Conservation (phyloP, 2,888 invertebrate genomes). For the Drosophila merina region DNA sequence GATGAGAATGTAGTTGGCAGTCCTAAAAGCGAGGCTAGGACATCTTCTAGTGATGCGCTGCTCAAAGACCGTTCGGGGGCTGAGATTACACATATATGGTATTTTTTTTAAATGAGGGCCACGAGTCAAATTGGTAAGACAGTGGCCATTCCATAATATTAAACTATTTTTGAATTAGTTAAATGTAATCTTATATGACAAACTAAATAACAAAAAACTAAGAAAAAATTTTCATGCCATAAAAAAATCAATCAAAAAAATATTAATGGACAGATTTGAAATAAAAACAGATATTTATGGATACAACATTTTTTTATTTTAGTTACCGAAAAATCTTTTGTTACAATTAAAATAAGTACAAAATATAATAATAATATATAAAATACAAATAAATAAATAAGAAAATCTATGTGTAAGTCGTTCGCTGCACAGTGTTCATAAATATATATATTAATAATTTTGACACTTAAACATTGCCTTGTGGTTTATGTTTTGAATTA, state of each 20-base stretch:
- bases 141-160: not conserved
- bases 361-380: constrained; percentile 16
- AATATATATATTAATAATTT: constrained; percentile 38
- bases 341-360: constrained; percentile 46
- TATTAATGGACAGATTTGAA: not conserved
- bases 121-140: constrained; percentile 9
- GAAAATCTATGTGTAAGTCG: constrained; percentile 36
- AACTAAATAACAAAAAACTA: too few species aligned
- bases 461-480: constrained; percentile 48
- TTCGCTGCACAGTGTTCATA: constrained; percentile 55
- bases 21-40: constrained; percentile 95
- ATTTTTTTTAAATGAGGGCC: constrained; percentile 16
- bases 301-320: constrained; percentile 61
- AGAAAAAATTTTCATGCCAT: not conserved
- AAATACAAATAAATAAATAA: constrained; percentile 13
- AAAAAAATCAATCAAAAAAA: too few species aligned
- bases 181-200: too few species aligned
- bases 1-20: constrained; percentile 86
- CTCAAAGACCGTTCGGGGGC: constrained; percentile 88
- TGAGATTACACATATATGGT: constrained; percentile 51
- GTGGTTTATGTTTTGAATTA: constrained; percentile 28
- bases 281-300: constrained; percentile 24
- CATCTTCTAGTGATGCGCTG: constrained; percentile 96
- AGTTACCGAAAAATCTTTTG: constrained; percentile 43
- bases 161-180: not conserved